Percentiles rank a stretch among this genome's conserved stretches.
Evolutionary conservation across 2,113 vertebrate genomes (phyloP).

Genomic region (Equus quagga): DNA sequence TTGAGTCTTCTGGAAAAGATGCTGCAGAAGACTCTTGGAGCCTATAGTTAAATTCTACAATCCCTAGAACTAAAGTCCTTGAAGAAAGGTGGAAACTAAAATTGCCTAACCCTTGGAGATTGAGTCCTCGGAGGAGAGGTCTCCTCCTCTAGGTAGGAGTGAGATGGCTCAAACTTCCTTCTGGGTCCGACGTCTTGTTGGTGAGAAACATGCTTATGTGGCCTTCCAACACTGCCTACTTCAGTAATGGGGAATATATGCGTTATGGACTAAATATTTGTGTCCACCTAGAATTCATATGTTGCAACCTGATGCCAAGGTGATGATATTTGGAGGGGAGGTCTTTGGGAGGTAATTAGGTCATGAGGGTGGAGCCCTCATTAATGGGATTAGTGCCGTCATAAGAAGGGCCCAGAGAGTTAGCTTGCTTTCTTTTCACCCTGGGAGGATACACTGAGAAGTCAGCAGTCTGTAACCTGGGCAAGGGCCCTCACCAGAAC

Average conservation of each 20-base stretch:
- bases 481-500: not conserved
- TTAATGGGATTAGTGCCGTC: not conserved
- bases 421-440: not conserved
- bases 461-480: not conserved
- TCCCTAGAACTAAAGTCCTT: not conserved
- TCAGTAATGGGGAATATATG: not conserved
- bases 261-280: not conserved
- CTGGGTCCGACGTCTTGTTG: not conserved
- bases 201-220: not conserved
- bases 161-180: not conserved
- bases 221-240: not conserved
- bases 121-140: not conserved
- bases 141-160: not conserved
- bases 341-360: not conserved
- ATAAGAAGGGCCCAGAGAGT: not conserved
- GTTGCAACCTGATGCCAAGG: not conserved
- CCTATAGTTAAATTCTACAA: not conserved
- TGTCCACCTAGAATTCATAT: not conserved
- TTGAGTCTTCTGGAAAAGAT: not conserved
- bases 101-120: not conserved
- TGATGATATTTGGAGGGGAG: not conserved
- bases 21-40: not conserved
- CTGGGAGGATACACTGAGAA: not conserved
- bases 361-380: not conserved
- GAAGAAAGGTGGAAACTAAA: not conserved